Conservation (phyloP, 2,888 invertebrate species). For the Drosophila rellima region DNA sequence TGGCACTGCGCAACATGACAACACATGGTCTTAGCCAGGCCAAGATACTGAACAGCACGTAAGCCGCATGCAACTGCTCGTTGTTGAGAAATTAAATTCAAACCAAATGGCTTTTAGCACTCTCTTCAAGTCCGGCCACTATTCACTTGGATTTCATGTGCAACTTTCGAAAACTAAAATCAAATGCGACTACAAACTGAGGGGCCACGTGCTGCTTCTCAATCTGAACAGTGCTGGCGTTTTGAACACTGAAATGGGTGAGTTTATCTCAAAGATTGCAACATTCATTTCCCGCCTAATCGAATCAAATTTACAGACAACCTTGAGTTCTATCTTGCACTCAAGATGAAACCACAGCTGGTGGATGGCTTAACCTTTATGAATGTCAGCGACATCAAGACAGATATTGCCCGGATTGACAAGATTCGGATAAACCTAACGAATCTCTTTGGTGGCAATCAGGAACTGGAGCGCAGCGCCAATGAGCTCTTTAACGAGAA, state of each 20-base stretch:
- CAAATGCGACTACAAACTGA: constrained; percentile 89
- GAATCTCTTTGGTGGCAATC: constrained; percentile 87
- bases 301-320: constrained; percentile 37
- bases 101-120: constrained; percentile 78
- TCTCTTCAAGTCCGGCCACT: constrained; percentile 87
- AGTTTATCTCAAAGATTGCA: constrained; percentile 76
- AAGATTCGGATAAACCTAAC: constrained; percentile 89
- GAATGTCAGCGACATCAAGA: constrained; percentile 88
- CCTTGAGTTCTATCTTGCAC: constrained; percentile 48
- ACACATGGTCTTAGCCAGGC: constrained; percentile 57
- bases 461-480: constrained; percentile 88
- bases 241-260: constrained; percentile 88
- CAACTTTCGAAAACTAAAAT: constrained; percentile 88
- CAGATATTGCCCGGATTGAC: constrained; percentile 88
- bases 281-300: not conserved
- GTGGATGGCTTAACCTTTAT: constrained; percentile 86
- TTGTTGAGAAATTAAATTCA: not conserved
- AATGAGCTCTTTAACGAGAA: constrained; percentile 90
- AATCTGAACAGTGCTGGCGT: constrained; percentile 89
- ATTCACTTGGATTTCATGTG: constrained; percentile 88
- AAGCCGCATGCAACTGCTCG: constrained; percentile 10
- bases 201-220: constrained; percentile 89
- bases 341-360: constrained; percentile 42
- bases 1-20: constrained; percentile 56
- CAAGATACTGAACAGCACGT: constrained; percentile 60